Evolutionary conservation across 1,140 invertebrate species (phyloP), one percentile per base, ranked within the genome.

Genomic region (Antheraea mylitta): DNA sequence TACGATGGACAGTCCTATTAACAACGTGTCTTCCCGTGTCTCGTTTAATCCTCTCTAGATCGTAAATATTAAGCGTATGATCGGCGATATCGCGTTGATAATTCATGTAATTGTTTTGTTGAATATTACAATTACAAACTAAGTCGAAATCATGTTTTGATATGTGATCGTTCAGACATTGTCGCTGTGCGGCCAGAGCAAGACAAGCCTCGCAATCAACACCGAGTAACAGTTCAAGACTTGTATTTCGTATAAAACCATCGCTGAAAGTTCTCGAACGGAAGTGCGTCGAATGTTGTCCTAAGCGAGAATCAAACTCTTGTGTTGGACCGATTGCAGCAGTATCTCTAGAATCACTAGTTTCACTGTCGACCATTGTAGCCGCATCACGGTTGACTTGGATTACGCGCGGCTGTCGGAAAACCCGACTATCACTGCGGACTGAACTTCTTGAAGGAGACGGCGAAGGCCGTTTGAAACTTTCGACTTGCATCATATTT

Each of bases 131-230:
- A 69, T 91, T 92, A 73, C 92, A 93, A 22, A 92, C 84, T 66
- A 92, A 80, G 75, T 93, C 89, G 22, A 90, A 85, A 63, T 92
- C 83, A 45, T 85, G 85, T 62, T 90, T 85, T 61, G 85, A 77
- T 76, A 87, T 76, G 68, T 87, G 87, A 72, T 89, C 82, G 65
- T 86, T 83, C 60, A 83, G 67, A 66, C 86, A 89, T 59, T 87
- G 87, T 72, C 81, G 71, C 61, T 89, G 87, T n/a, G 87, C 80
- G 9, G 87, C 83, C 36, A 91, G 71, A 2, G 87, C 87, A 30
- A 87, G 81, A 64, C 92, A 93, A 37, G 92, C 89, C 64, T 93
- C 91, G 69, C 92, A 93, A 66, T 92, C 90, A 7, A 92, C 89
- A 0, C 91, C 92, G 0, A 93, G 83, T 38, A 93, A 75, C 0